Evolutionary conservation across 53 echinoderm and acorn worm genomes (phyloP).

Genomic region (Crossaster papposus): DNA sequence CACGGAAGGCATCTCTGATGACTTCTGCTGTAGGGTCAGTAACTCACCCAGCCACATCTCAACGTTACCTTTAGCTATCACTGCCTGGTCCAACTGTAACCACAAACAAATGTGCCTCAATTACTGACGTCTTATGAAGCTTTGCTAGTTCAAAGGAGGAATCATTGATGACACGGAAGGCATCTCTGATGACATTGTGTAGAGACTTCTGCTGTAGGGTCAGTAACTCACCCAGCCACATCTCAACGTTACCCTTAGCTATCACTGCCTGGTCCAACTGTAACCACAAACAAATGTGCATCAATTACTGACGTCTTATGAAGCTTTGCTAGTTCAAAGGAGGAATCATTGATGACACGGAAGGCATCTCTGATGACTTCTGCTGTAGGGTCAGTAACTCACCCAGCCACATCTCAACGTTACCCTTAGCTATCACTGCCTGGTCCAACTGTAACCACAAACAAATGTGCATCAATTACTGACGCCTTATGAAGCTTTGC

Average conservation of each 20-base stretch:
- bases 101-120: neutral
- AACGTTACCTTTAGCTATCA: conserved; percentile 97
- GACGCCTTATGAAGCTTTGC: too few relatives aligned
- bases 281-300: conserved; percentile 21
- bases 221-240: conserved; percentile 93
- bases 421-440: conserved; percentile 94
- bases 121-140: too few relatives aligned
- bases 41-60: conserved; percentile 96
- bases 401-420: conserved; percentile 96
- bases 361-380: conserved; percentile 87
- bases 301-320: too few relatives aligned
- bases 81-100: conserved; percentile 86
- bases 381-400: conserved; percentile 82
- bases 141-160: conserved; percentile 95
- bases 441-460: conserved; percentile 79
- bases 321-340: conserved; percentile 98
- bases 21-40: conserved; percentile 77
- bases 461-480: neutral
- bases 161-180: conserved; percentile 91
- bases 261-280: conserved; percentile 94
- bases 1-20: conserved; percentile 86
- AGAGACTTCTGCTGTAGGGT: conserved; percentile 80
- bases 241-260: conserved; percentile 96
- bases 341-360: conserved; percentile 91
- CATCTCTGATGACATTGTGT: conserved; percentile 88